Evolutionary conservation across 2,797 vertebrate genomes (phyloP).

Genomic region (Poecile montanus): DNA sequence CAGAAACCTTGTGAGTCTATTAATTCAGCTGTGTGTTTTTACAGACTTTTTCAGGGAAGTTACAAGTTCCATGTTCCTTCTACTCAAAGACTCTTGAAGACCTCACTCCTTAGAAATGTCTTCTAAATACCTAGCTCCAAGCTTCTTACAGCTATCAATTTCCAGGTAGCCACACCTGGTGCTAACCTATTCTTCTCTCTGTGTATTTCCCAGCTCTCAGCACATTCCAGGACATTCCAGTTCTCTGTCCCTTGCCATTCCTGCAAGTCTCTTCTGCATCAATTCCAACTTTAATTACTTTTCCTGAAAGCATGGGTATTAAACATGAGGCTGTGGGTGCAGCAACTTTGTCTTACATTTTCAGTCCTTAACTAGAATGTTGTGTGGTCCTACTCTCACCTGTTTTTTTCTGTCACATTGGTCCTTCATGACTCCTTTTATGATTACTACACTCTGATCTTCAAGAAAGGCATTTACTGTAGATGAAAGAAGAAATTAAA

Average conservation of each 20-base stretch:
- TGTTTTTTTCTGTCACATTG: neutral
- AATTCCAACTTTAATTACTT: neutral
- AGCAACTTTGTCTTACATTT: neutral
- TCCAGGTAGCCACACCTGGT: neutral
- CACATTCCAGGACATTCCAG: neutral
- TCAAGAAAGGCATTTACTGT: neutral
- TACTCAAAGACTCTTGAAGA: neutral
- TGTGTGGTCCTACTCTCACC: neutral
- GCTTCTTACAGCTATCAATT: neutral
- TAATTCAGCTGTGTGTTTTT: neutral
- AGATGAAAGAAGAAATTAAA: neutral
- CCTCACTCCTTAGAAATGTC: neutral
- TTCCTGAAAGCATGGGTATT: neutral
- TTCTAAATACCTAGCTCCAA: neutral
- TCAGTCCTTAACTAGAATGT: neutral
- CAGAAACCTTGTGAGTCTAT: neutral
- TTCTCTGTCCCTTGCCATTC: neutral
- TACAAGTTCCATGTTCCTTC: neutral
- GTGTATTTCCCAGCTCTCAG: neutral
- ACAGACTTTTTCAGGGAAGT: neutral
- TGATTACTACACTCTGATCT: neutral
- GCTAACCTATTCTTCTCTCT: neutral
- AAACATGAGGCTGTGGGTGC: neutral
- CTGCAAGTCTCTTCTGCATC: neutral
- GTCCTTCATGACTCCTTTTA: neutral